phyloP scores from a whole-genome alignment of 2,888 invertebrate genomes.

The Pecten maximus region DNA sequence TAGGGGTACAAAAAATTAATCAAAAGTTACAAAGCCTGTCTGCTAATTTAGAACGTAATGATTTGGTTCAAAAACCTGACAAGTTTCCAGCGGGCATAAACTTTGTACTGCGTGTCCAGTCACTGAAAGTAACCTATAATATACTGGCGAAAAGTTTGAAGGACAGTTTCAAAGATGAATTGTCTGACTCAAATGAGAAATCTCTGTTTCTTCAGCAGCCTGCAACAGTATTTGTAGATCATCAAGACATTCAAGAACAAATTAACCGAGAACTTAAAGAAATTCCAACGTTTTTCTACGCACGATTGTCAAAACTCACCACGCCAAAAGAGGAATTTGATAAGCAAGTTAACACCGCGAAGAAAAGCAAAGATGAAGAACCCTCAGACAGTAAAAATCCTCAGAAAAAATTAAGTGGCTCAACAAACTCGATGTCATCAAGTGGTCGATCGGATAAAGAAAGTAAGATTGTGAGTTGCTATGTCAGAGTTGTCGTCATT shows the following conservation, averaged over 20 bases:
- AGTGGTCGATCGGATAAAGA: constrained; percentile 39
- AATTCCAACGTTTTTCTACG: constrained; percentile 69
- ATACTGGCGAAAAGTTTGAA: constrained; percentile 40
- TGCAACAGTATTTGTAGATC: constrained; percentile 71
- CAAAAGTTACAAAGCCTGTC: background rate
- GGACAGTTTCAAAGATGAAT: background rate
- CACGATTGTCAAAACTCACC: constrained; percentile 67
- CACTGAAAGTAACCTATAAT: constrained; percentile 55
- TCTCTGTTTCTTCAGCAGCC: constrained; percentile 63
- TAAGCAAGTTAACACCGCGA: constrained; percentile 51
- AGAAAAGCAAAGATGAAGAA: constrained; percentile 47
- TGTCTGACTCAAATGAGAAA: constrained; percentile 41
- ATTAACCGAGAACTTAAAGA: constrained; percentile 55
- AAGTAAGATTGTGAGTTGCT: constrained; percentile 50
- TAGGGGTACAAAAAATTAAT: constrained; percentile 38
- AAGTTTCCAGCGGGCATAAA: constrained; percentile 61
- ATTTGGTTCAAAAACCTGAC: constrained; percentile 32
- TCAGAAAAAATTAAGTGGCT: constrained; percentile 45
- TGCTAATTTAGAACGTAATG: constrained; percentile 25
- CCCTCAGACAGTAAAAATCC: constrained; percentile 36
- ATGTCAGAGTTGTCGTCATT: constrained; percentile 74
- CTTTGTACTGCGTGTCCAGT: constrained; percentile 69
- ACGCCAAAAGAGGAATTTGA: constrained; percentile 71
- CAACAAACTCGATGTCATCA: constrained; percentile 30
- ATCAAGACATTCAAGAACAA: constrained; percentile 65